Percentiles rank a stretch among this genome's conserved stretches.
Evolutionary conservation across 2,113 vertebrate species (phyloP).

Genomic region (Charina bottae): DNA sequence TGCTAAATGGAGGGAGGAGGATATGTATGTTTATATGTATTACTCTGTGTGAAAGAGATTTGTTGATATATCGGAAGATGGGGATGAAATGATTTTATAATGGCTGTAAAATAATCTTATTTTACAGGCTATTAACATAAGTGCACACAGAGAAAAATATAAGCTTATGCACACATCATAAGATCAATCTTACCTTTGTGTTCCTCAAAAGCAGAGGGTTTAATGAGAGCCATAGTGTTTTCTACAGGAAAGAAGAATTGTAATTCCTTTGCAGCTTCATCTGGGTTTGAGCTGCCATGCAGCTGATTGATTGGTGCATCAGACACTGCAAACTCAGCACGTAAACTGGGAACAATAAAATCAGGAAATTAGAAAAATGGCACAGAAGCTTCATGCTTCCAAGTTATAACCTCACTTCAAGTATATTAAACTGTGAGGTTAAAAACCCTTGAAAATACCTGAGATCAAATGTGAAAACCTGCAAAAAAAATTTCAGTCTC

Average conservation of each 20-base stretch:
- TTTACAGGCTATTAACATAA: not conserved
- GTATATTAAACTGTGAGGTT: not conserved
- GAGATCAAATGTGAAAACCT: not conserved
- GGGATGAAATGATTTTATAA: not conserved
- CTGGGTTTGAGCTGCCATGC: conserved; percentile 65
- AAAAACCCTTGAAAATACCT: not conserved
- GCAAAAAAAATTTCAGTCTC: no score
- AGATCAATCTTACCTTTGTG: conserved; percentile 62
- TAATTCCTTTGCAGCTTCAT: conserved; percentile 66
- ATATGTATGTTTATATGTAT: not conserved
- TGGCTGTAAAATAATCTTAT: not conserved
- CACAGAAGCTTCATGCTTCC: not conserved
- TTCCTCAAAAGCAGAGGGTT: conserved; percentile 59
- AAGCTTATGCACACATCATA: not conserved
- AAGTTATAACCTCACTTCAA: not conserved
- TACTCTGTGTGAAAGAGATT: not conserved
- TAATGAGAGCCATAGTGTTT: conserved; percentile 74
- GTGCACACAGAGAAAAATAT: not conserved
- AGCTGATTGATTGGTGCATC: conserved; percentile 63
- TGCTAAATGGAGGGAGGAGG: not conserved
- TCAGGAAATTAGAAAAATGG: conserved; percentile 9
- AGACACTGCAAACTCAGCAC: conserved; percentile 52
- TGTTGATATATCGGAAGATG: not conserved
- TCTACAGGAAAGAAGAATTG: conserved; percentile 73
- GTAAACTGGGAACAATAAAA: conserved; percentile 58